Evolutionary conservation across 1,140 invertebrate species (phyloP).

Genomic region (Drosophila kohkoa): DNA sequence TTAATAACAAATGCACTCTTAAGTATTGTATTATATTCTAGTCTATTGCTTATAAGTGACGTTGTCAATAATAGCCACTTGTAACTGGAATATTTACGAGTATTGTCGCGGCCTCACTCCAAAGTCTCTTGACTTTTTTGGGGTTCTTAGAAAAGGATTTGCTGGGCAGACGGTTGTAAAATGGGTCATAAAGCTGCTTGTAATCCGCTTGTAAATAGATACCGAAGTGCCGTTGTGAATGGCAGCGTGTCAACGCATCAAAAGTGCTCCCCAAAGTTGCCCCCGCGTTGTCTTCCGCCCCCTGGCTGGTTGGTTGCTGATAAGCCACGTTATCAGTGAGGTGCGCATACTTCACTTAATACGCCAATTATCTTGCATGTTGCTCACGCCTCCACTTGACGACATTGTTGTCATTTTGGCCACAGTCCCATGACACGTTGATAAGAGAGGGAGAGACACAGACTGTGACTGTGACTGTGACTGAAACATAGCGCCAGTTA

Average conservation of each 20-base stretch:
- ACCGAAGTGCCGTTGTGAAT: neutral
- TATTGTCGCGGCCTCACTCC: neutral
- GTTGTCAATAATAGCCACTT: neutral
- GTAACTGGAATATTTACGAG: neutral
- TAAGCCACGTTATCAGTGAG: constrained; percentile 60
- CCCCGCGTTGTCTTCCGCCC: too few relatives aligned
- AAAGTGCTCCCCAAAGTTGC: neutral
- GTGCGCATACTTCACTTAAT: constrained; percentile 60
- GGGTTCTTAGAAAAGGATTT: constrained; percentile 14
- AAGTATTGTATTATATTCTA: neutral
- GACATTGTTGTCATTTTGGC: constrained; percentile 2
- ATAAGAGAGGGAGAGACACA: constrained; percentile 13
- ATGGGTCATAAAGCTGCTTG: constrained; percentile 16
- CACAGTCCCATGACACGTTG: constrained; percentile 30
- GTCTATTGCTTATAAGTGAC: neutral
- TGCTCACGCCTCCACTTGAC: constrained; percentile 23
- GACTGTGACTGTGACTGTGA: too few relatives aligned
- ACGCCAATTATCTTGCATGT: constrained; percentile 61
- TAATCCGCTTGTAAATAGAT: constrained; percentile 58
- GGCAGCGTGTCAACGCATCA: constrained; percentile 4
- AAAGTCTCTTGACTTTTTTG: neutral
- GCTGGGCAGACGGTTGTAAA: constrained; percentile 15
- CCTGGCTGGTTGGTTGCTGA: constrained; percentile 6
- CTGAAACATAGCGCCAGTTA: constrained; percentile 19
- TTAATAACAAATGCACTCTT: neutral